Evolutionary conservation across 1,140 invertebrate genomes (phyloP).

Genomic region (Drosophila repleta): DNA sequence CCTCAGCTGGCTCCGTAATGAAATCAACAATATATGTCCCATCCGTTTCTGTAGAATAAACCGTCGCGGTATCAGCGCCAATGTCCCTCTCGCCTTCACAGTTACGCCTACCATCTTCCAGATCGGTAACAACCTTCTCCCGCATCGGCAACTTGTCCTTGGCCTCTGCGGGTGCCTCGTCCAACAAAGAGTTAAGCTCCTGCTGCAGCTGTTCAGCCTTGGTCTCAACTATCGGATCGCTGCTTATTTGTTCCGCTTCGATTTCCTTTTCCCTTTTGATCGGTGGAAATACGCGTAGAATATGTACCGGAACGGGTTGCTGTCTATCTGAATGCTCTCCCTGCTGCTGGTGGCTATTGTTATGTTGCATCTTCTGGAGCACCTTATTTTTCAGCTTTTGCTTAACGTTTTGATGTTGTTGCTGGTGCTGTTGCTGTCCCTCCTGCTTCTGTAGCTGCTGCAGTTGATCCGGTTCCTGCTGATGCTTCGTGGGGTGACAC

Average conservation of each 20-base stretch:
- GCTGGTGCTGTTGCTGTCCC: background rate
- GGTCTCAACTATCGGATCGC: slow-evolving; percentile 9
- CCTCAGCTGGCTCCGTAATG: slow-evolving; percentile 11
- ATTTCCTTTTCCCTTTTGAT: slow-evolving; percentile 54
- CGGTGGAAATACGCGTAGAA: slow-evolving; percentile 7
- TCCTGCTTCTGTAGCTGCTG: background rate
- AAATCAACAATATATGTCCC: slow-evolving; percentile 49
- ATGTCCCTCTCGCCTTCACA: slow-evolving; percentile 39
- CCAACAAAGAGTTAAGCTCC: slow-evolving; percentile 57
- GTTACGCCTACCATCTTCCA: slow-evolving; percentile 45
- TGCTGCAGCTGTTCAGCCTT: slow-evolving; percentile 48
- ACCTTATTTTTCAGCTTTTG: slow-evolving; percentile 1
- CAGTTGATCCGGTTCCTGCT: slow-evolving; percentile 4
- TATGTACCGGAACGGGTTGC: background rate
- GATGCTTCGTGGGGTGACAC: slow-evolving; percentile 11
- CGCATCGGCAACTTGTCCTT: slow-evolving; percentile 19
- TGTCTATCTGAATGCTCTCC: background rate
- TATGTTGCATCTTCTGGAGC: background rate
- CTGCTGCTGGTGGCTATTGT: background rate
- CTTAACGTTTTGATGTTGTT: background rate
- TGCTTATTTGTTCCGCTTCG: slow-evolving; percentile 49
- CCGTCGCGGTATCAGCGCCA: background rate
- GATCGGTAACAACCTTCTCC: slow-evolving; percentile 42
- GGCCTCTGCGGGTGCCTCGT: slow-evolving; percentile 30
- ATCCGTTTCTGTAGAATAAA: slow-evolving; percentile 14